Evolutionary conservation across 1,140 invertebrate species (phyloP), one percentile per base, ranked within the genome.

Genomic region (Panagrolaimus sp.): DNA sequence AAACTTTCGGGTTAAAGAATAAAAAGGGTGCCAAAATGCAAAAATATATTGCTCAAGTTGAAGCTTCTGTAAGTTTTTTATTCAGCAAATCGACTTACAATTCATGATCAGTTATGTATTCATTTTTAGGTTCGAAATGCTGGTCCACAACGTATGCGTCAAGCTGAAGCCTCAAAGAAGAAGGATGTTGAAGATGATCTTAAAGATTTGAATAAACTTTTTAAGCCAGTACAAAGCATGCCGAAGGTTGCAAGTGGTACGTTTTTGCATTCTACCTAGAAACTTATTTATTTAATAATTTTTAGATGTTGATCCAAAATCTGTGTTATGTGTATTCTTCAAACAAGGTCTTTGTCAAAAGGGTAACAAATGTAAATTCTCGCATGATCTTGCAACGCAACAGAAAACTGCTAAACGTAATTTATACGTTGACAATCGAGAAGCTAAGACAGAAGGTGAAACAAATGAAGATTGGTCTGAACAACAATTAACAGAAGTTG

Each of bases 21-120:
- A 99, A 99, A 84, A 99, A 99, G 86, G 96, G 96, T 66, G 91
- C 91, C 2, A 98, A 99, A 84, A 92, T 95, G 81, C 96, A 99
- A 83, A 97, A 96, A 83, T 98, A 94, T 84, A 97, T 99, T 78
- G 91, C 95, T 81, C 93, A 96, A 88, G 94, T 99, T 28, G 90
- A 94, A 81, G 92, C 96, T 78, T 94, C 98, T 86, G 93, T 96
- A 43, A 28, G 28, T 43, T 43, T 28, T 0, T 28, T 10, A 12
- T 5, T 7, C 24, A 52, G 47, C 9, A 52, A 1, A 1, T 24
- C 26, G n/a, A 21, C 15, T 47, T 47, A 4, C 15, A 1, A 47
- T 2, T 52, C 47, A 65, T 28, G 46, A 26, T 6, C 3, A 14
- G 43, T 38, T 63, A 32, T 4, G 12, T 14, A 73, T 17, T 21